These are phyloP conservation scores for Vannuccia rotundouncinata DNA, from an alignment of 2,888 invertebrate species.

Conservation along the genomic window DNA sequence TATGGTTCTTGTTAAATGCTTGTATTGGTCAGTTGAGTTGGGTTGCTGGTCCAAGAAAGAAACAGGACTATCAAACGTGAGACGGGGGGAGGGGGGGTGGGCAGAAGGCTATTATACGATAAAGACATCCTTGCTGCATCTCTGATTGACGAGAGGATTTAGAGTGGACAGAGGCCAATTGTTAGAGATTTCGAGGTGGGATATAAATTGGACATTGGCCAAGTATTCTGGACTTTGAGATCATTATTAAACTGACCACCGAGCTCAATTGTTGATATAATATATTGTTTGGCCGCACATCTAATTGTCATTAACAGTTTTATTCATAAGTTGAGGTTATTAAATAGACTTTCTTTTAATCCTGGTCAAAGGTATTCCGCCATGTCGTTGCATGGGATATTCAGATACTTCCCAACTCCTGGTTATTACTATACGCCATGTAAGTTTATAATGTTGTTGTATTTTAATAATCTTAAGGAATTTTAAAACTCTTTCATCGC, in stretches of 20 bases:
- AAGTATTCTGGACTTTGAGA: not conserved
- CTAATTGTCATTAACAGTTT: no score
- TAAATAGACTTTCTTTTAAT: no score
- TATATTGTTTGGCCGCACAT: no score
- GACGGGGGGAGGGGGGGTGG: not conserved
- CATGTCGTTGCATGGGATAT: constrained; percentile 1
- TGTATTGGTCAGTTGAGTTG: constrained; percentile 13
- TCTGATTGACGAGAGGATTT: not conserved
- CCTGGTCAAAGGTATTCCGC: no score
- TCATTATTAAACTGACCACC: not conserved
- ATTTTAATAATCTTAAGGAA: not conserved
- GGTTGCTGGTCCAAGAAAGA: constrained; percentile 13
- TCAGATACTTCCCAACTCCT: constrained; percentile 2
- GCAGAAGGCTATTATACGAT: not conserved
- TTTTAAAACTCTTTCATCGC: not conserved
- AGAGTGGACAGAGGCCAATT: constrained; percentile 15
- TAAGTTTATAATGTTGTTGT: not conserved
- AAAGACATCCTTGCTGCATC: not conserved
- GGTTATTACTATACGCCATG: not conserved
- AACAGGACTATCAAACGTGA: no score
- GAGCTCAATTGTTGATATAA: no score
- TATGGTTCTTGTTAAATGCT: not conserved
- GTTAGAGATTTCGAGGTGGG: not conserved
- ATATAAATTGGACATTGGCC: not conserved
- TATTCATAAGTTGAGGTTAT: no score